Base-by-base conservation (phyloP, 2,797 vertebrate species). In the Denticeps clupeoides region DNA sequence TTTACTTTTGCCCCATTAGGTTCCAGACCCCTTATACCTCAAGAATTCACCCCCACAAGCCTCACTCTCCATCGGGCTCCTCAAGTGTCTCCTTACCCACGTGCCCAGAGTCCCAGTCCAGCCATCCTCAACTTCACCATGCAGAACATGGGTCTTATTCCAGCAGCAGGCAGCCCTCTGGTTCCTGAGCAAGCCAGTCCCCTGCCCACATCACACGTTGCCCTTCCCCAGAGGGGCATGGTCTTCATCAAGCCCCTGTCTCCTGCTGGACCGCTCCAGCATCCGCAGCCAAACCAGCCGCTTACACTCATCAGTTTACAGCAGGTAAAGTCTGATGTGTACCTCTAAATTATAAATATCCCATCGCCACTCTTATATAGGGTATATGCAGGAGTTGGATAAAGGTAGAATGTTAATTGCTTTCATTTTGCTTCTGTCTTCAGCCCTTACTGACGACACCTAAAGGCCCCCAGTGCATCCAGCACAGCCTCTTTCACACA, bases 41-140 rank as follows among this genome's bases (percentile, higher is more conserved):
- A 78, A 68, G 82, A 86, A 60, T 53, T 77, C 10, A 85, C 83
- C 7, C 82, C 83, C 43, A 79, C 77, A 26, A 57, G 56, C 49
- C 41, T 77, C 1, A 63, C 60, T 10, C 31, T 69, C 5, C 71
- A 74, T 37, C 80, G 81, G 78, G 66, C 84, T 2, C 54, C 79
- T 1, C 61, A 80, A 0, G 23, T 82, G 59, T 82, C 83, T 1
- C 78, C 83, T 0, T 68, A 82, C 2, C 54, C 80, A 5, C 59
- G 67, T 3, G 45, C 77, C 22, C 81, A 69, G 49, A 84, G 77
- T 46, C 88, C 87, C 5, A 88, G 85, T 50, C 85, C 89, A 0
- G 87, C 89, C 45, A 80, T 93, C 71, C 69, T 93, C 47, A 94
- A 92, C 80, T 91, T 98, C 59, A 91, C 89, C 2, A 68, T 97